phyloP scores from a whole-genome alignment of 2,797 vertebrate genomes.

The Sarcophilus harrisii region DNA sequence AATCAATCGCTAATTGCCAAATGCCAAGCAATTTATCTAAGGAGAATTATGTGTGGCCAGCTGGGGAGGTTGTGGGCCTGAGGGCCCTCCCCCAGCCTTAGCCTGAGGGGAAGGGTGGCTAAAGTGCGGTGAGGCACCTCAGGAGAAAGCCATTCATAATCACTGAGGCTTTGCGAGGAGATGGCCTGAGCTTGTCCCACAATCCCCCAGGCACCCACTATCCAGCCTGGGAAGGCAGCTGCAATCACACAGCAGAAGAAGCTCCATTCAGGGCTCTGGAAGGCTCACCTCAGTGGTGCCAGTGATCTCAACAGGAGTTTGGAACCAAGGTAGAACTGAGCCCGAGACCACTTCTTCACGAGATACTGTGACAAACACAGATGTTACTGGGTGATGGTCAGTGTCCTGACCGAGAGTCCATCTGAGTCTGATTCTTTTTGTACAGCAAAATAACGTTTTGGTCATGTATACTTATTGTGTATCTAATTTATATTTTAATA shows the following conservation, averaged over 20 bases:
- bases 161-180: neutral
- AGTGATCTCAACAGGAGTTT: neutral
- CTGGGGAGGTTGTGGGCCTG: neutral
- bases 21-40: constrained; percentile 58
- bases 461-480: too few relatives aligned
- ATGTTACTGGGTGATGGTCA: too few relatives aligned
- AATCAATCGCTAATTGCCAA: constrained; percentile 68
- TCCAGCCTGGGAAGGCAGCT: neutral
- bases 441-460: too few relatives aligned
- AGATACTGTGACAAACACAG: neutral
- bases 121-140: neutral
- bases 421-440: too few relatives aligned
- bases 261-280: neutral
- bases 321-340: neutral
- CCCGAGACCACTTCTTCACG: neutral
- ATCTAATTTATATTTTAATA: too few relatives aligned
- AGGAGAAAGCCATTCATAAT: constrained; percentile 16
- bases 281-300: neutral
- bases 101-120: neutral
- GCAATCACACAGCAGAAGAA: neutral
- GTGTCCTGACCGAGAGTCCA: neutral
- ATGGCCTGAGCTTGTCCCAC: neutral
- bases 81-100: neutral
- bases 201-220: neutral
- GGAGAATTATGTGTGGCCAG: constrained; percentile 56